Base-by-base conservation (phyloP, 1,140 invertebrate genomes). In the Tetraneura akinire region DNA sequence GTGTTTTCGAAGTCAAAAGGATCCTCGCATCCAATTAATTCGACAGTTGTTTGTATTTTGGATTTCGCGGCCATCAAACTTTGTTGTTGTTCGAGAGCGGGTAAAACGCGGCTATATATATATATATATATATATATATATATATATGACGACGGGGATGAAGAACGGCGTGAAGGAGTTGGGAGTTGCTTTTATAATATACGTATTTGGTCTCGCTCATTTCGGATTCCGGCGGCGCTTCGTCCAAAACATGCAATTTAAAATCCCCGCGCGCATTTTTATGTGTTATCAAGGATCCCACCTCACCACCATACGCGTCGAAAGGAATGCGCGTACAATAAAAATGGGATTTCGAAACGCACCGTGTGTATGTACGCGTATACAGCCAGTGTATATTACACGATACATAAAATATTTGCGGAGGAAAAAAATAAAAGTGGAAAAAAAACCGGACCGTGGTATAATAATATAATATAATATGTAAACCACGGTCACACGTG, bases 161-260 rank as follows among this genome's bases (percentile, higher is more conserved):
- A 57, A n/a, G 14, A 57, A 1, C 10, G 21, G 21, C 55, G 13
- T 4, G 4, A 26, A n/a, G 1, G 21, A 21, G 0, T 3, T 10
- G 21, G 21, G 11, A n/a, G 55, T 55, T 0, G 2, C n/a, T n/a
- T n/a, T n/a, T n/a, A n/a, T n/a, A n/a, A n/a, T n/a, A n/a, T 55
- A 21, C 21, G 9, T 21, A 21, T 23, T 0, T 13, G 10, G 53
- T 14, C 32, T 23, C 14, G 74, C 74, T 78, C 55, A 78, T 78
- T 78, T 78, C 55, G 55, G 23, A 78, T 78, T 78, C 74, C 74
- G 55, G 42, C 18, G 29, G 55, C 23, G 53, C 53, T 78, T 42
- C 74, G 74, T 78, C 74, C 74, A 45, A 78, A 78, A 78, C 74
- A 78, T 45, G 74, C 37, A 62, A 62, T 78, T 78, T 47, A 37